These are phyloP conservation scores for Enoplolaimus lenunculus DNA, from an alignment of 2,888 invertebrate genomes.

Conservation along the genomic window DNA sequence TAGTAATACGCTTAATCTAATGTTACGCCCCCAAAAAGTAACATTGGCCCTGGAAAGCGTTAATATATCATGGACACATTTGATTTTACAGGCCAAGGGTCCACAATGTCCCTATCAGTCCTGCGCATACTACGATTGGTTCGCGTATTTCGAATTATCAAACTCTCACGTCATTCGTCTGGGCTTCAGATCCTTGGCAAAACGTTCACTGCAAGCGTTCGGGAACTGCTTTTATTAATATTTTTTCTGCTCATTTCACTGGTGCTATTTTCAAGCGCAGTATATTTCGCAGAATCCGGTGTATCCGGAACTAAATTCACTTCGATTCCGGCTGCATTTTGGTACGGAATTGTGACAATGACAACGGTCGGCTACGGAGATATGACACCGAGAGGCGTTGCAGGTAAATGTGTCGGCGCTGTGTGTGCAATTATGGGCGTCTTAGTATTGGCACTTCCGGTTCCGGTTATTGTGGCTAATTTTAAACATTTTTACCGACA, in stretches of 20 bases:
- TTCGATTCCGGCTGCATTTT: slow-evolving; percentile 42
- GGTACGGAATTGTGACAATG: slow-evolving; percentile 47
- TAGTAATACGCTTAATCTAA: too few relatives aligned
- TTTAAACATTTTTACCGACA: too few relatives aligned
- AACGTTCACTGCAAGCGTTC: slow-evolving; percentile 46
- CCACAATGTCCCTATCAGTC: slow-evolving; percentile 45
- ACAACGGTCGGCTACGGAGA: slow-evolving; percentile 45
- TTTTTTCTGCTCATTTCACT: slow-evolving; percentile 46
- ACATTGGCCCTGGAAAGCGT: too few relatives aligned
- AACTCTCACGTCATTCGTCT: slow-evolving; percentile 46
- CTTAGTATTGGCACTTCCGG: slow-evolving; percentile 44
- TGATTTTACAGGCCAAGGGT: too few relatives aligned
- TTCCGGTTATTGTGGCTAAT: slow-evolving; percentile 46
- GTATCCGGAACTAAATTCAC: slow-evolving; percentile 37
- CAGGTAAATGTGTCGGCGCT: slow-evolving; percentile 43
- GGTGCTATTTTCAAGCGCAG: slow-evolving; percentile 44
- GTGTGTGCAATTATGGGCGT: slow-evolving; percentile 44
- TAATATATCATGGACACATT: too few relatives aligned
- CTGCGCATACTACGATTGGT: slow-evolving; percentile 45
- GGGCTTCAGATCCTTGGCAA: slow-evolving; percentile 47
- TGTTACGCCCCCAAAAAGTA: too few relatives aligned
- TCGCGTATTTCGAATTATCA: slow-evolving; percentile 43
- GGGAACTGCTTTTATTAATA: slow-evolving; percentile 45
- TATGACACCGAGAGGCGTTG: slow-evolving; percentile 40
- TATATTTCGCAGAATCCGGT: slow-evolving; percentile 46